These are phyloP conservation scores for Chaitophorus viminalis DNA, from an alignment of 2,888 invertebrate genomes.

Conservation along the genomic window DNA sequence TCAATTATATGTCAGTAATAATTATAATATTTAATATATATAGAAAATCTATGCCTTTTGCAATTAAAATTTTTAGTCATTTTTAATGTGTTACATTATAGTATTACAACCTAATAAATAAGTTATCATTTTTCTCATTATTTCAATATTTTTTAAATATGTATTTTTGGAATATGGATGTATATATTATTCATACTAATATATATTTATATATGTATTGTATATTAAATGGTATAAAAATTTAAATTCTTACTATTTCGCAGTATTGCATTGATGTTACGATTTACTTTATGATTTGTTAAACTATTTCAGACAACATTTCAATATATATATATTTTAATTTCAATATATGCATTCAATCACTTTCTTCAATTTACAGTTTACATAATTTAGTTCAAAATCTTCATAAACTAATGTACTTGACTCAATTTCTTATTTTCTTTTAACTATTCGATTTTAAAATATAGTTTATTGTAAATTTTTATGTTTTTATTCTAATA, in stretches of 20 bases:
- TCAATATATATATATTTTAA: constrained; percentile 3
- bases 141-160: constrained; percentile 32
- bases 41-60: constrained; percentile 18
- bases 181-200: background rate
- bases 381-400: constrained; percentile 1
- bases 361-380: background rate
- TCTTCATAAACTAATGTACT: background rate
- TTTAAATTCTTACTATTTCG: constrained; percentile 25
- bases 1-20: background rate
- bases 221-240: background rate
- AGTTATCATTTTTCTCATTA: constrained; percentile 25
- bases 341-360: too few species aligned
- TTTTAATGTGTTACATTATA: constrained; percentile 35
- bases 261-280: constrained; percentile 18
- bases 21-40: background rate
- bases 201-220: background rate
- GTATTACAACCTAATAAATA: constrained; percentile 35
- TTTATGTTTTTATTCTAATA: background rate
- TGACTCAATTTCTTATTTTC: background rate
- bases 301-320: background rate
- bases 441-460: background rate
- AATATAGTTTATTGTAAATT: background rate
- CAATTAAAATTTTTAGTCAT: constrained; percentile 37
- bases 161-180: constrained; percentile 5
- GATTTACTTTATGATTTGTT: constrained; percentile 29